Evolutionary conservation across 2,797 vertebrate species (phyloP), one percentile per base, ranked within the genome.

Genomic region (Geotrypetes seraphini): DNA sequence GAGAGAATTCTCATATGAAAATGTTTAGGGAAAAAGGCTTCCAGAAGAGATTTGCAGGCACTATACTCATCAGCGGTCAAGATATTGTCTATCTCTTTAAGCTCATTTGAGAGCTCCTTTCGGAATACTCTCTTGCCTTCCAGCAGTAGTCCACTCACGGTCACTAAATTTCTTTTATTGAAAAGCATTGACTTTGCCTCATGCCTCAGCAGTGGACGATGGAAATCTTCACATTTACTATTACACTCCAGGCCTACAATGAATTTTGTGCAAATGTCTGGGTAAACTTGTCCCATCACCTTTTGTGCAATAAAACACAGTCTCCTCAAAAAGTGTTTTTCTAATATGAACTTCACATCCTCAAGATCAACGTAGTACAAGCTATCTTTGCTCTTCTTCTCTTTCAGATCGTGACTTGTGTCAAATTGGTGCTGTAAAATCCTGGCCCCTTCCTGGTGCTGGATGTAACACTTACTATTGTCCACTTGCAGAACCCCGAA

Each of bases 1-100:
- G 77, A 86, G 22, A 83, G 23, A 19, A 78, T 58, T 30, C 81
- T 60, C 39, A 73, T 69, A 40, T 84, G 80, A 44, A 86, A 86
- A 60, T 83, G 77, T 36, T 58, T 60, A 16, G 83, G 78, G 26
- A 83, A 85, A 45, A 74, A 43, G 1, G 46, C 16, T 22, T 53
- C 47, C 22, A 84, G 31, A 23, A 86, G 71, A 13, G 70, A 62
- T 60, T 22, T 37, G 52, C 78, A 83, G 0, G 57, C 50, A 1
- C 42, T 27, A 0, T 67, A 71, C 22, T 9, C 48, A 19, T 81
- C 53, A 17, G 28, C 19, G 13, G 59, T 49, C 40, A 80, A 36
- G 47, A 79, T 16, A 9, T 33, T 39, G 33, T 68, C 50, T 2
- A 82, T 65, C 16, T 13, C 43, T 38, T 68, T 66, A 30, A 36